Evolutionary conservation across 2,797 vertebrate genomes (phyloP).

Genomic region (Peromyscus aztecus): DNA sequence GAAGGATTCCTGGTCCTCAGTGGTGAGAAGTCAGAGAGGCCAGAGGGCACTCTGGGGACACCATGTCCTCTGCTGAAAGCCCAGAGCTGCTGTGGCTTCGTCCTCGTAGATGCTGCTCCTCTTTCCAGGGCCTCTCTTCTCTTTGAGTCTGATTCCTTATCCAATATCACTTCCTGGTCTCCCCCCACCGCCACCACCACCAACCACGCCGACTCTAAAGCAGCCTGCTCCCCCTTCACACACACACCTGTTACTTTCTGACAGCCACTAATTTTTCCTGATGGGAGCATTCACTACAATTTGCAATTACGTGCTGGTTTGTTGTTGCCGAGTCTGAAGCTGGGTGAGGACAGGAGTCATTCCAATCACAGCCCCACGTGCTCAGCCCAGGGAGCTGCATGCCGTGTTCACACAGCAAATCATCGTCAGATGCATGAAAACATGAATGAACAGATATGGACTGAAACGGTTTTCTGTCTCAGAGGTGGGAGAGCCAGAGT

Average conservation of each 20-base stretch:
- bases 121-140: not conserved
- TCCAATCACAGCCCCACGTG: not conserved
- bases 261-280: not conserved
- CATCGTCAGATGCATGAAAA: not conserved
- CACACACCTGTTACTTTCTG: not conserved
- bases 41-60: not conserved
- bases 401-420: not conserved
- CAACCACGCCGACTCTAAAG: not conserved
- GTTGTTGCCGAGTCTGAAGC: not conserved
- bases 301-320: not conserved
- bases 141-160: not conserved
- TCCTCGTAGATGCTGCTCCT: conserved; percentile 18
- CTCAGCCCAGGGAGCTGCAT: not conserved
- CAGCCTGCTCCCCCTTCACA: not conserved
- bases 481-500: not conserved
- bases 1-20: conserved; percentile 58
- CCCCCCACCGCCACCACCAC: not conserved
- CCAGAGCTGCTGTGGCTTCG: not conserved
- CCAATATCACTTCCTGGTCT: not conserved
- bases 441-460: not conserved
- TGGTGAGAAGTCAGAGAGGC: conserved; percentile 71
- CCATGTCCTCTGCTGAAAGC: not conserved
- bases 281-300: not conserved
- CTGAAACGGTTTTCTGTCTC: not conserved
- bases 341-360: not conserved